These are phyloP conservation scores for Ochropacha duplaris DNA, from an alignment of 2,888 invertebrate species.

Conservation along the genomic window DNA sequence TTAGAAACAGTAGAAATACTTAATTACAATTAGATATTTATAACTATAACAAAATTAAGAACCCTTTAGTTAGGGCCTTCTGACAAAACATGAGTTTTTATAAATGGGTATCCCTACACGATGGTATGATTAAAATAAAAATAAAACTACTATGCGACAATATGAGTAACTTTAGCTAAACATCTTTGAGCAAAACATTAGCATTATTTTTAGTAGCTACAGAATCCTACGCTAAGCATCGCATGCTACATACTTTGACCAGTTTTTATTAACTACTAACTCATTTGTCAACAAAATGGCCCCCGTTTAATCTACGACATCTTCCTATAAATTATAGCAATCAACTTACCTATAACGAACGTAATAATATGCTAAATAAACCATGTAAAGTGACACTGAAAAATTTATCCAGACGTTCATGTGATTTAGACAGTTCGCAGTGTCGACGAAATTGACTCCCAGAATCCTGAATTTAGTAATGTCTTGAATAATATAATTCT, in stretches of 20 bases:
- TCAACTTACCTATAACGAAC: not conserved
- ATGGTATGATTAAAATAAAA: no score
- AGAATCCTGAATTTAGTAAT: constrained; percentile 21
- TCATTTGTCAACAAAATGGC: not conserved
- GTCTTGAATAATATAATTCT: constrained; percentile 4
- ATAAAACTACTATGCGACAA: no score
- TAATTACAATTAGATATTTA: no score
- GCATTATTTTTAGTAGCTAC: not conserved
- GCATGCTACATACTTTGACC: no score
- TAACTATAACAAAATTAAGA: no score
- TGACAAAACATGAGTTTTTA: no score
- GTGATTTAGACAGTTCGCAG: constrained; percentile 23
- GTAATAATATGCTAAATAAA: constrained; percentile 5
- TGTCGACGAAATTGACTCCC: constrained; percentile 29
- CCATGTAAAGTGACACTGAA: constrained; percentile 7
- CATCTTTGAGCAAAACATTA: no score
- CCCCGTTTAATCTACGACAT: not conserved
- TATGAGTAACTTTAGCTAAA: no score
- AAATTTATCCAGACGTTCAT: constrained; percentile 14
- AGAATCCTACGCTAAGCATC: not conserved
- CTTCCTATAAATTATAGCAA: not conserved
- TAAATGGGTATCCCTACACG: no score
- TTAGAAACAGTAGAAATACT: no score
- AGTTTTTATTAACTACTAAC: not conserved
- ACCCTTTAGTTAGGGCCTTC: no score